phyloP scores from a whole-genome alignment of 2,888 invertebrate genomes.

The Bellardia pandia region DNA sequence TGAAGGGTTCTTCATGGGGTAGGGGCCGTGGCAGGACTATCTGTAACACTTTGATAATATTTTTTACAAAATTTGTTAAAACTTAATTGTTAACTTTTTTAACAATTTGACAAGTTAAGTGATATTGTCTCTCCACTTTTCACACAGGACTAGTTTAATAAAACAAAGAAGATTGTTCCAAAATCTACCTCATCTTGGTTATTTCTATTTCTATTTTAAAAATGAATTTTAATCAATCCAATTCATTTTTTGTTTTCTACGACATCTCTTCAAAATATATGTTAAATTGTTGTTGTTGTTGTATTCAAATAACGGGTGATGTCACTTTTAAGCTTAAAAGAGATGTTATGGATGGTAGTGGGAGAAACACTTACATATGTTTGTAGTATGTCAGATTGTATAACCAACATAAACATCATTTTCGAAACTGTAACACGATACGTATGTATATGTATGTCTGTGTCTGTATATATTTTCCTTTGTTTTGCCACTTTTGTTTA shows the following conservation, averaged over 20 bases:
- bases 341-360: neutral
- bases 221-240: neutral
- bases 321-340: conserved; percentile 31
- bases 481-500: neutral
- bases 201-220: neutral
- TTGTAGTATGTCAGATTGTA: neutral
- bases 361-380: conserved; percentile 1
- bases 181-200: too few species aligned
- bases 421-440: conserved; percentile 61
- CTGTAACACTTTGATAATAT: too few species aligned
- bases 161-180: too few species aligned
- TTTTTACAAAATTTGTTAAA: too few species aligned
- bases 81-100: too few species aligned
- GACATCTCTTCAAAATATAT: neutral
- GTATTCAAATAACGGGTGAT: conserved; percentile 39
- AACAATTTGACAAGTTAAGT: too few species aligned
- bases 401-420: conserved; percentile 28
- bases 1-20: too few species aligned
- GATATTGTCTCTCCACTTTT: too few species aligned
- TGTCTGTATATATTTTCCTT: neutral
- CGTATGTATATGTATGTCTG: neutral
- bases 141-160: too few species aligned
- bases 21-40: too few species aligned
- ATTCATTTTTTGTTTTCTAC: neutral
- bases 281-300: conserved; percentile 8